phyloP scores from a whole-genome alignment of 2,113 vertebrate genomes.

The Andinoacara biseriatus region DNA sequence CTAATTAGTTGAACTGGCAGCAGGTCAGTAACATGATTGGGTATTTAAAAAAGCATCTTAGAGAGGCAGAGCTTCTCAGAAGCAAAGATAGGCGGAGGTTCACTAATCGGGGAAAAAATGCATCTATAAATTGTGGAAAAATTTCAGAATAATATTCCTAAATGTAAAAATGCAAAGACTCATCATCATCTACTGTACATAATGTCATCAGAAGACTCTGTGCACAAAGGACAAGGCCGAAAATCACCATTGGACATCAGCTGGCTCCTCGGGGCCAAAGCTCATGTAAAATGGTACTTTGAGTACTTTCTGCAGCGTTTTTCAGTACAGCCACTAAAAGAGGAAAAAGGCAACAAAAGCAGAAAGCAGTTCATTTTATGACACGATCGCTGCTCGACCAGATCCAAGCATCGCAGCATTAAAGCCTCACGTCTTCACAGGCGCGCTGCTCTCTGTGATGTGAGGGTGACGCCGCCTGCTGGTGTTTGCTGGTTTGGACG shows the following conservation, averaged over 20 bases:
- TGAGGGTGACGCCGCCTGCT: background rate
- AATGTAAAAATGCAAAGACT: background rate
- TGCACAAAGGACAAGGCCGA: no score
- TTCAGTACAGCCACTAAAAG: background rate
- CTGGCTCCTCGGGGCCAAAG: no score
- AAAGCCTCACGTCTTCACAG: background rate
- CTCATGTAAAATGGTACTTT: no score
- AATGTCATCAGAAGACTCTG: background rate
- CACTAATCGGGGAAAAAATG: background rate
- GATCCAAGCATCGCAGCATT: background rate
- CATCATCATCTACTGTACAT: background rate
- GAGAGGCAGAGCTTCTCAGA: background rate
- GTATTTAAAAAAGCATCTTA: background rate
- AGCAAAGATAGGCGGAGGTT: background rate
- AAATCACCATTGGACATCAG: no score
- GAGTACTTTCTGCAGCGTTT: background rate
- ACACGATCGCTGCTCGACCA: background rate
- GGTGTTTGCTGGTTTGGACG: background rate
- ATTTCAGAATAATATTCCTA: background rate
- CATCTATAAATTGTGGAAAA: background rate
- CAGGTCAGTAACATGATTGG: background rate
- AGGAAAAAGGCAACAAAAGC: background rate
- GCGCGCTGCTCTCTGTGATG: background rate
- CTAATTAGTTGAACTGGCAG: accelerated
- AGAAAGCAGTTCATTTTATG: background rate